Percentiles rank a stretch among this genome's conserved stretches.
Conservation (phyloP, 1,140 invertebrate genomes). For the Hypsibius dujardini region DNA sequence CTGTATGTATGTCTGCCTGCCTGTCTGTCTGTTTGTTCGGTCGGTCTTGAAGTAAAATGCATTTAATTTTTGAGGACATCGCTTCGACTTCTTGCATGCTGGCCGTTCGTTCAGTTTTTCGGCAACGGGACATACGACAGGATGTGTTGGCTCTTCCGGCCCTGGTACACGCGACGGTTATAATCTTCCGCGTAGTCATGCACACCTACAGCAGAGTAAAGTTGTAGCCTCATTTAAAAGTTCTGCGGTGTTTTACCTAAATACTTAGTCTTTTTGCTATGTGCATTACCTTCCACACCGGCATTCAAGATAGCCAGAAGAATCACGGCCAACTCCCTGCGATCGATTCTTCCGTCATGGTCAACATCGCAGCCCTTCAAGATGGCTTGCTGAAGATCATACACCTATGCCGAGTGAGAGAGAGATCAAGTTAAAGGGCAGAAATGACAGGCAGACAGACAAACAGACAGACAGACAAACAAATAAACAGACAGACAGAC, state of each 20-base stretch:
- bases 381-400: not conserved
- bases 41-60: too few species aligned
- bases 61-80: too few species aligned
- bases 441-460: too few species aligned
- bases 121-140: not conserved
- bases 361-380: slow-evolving; percentile 9
- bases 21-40: too few species aligned
- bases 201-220: not conserved
- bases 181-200: not conserved
- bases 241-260: not conserved
- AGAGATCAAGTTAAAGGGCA: too few species aligned
- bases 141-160: not conserved
- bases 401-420: not conserved
- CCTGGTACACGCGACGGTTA: not conserved
- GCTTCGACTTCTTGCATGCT: too few species aligned
- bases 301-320: not conserved
- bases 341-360: not conserved
- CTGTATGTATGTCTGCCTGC: too few species aligned
- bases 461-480: too few species aligned
- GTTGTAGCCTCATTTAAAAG: not conserved
- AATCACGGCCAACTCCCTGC: slow-evolving; percentile 8
- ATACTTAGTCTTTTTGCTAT: not conserved
- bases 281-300: not conserved
- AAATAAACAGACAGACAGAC: too few species aligned
- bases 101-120: not conserved